Evolutionary conservation across 1,140 invertebrate genomes (phyloP), one percentile per base, ranked within the genome.

Genomic region (Pseudomyrmex flavicornis): DNA sequence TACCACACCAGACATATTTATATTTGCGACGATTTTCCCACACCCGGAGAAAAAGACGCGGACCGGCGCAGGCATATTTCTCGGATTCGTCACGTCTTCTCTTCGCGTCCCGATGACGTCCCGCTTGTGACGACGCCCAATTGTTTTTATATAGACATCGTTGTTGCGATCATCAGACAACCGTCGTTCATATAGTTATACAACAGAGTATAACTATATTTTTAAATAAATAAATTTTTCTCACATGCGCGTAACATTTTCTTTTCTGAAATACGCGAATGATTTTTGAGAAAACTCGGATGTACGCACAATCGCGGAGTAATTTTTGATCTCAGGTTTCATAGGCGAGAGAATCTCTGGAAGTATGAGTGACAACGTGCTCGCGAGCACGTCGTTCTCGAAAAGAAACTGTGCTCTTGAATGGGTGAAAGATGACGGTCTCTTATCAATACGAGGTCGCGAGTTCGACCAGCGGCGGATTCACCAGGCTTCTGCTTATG

Each of bases 371-470:
- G 66, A 48, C n/a, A 52, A 68, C 58, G 70, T 76, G 62, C 26
- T 58, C 50, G 59, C 76, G 44, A 69, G 54, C 70, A 52, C 69
- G 59, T 68, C 58, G 74, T 61, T 83, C 75, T 65, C n/a, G 20
- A 72, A 82, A 59, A 22, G 59, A 85, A 88, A 26, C 20, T 68
- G 56, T 85, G 62, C n/a, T 61, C 22, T 13, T 74, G 22, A 88
- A 72, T 54, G 54, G 79, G 83, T 66, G 58, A 90, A 92, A 83
- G 63, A 97, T 97, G 97, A 97, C 97, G 70, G 96, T 97, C 66
- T 96, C 96, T 76, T 97, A 97, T 90, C 97, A 97, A 88, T 96
- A 96, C 85, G 96, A 97, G 88, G 96, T 97, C 79, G 96, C 96
- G 15, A 97, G 96, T 61, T 96, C 97, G 54, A 96, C 96, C 54